Evolutionary conservation across 2,888 invertebrate genomes (phyloP), one percentile per base, ranked within the genome.

Genomic region (Augochlorella aurata): DNA sequence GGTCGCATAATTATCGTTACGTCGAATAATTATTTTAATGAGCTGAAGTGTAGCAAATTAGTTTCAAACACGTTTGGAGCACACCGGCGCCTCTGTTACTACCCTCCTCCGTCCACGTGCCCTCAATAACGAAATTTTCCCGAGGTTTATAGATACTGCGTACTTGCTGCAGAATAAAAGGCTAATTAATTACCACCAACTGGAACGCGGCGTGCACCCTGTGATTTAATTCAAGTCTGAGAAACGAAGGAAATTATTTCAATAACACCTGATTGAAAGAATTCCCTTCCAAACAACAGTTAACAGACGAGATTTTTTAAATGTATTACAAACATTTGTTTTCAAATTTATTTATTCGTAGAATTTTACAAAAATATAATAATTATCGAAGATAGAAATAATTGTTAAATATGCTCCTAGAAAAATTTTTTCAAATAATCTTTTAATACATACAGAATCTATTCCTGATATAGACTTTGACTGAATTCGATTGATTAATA

Each of bases 11-110:
- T 58, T 21, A 24, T n/a, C 24, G 14, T 58, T 24, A 58, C 7
- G 14, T 24, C 54, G 54, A 54, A 54, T 54, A 54, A 54, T 54
- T 24, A 54, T 54, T 54, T 58, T 58, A 24, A 58, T 58, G 58
- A 21, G 21, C 4, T 5, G 54, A 7, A 58, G 14, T 24, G 24
- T 24, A 58, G 14, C 24, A 58, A 58, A 58, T 58, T 58, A 58
- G 58, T 58, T 58, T 12, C 24, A 14, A 58, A 24, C 24, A 14
- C 14, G 58, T 58, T 58, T 24, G 14, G 7, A 58, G 58, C 5
- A 21, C 4, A 21, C 21, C 12, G 3, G 12, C 21, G 24, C 24
- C 58, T 58, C 21, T 58, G 58, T 24, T 58, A 24, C 24, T 10
- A 14, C 24, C 24, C 24, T 58, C 14, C 7, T 58, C 24, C 14